These are phyloP conservation scores for Leptura quadrifasciata DNA, from an alignment of 2,888 invertebrate genomes.

Conservation along the genomic window DNA sequence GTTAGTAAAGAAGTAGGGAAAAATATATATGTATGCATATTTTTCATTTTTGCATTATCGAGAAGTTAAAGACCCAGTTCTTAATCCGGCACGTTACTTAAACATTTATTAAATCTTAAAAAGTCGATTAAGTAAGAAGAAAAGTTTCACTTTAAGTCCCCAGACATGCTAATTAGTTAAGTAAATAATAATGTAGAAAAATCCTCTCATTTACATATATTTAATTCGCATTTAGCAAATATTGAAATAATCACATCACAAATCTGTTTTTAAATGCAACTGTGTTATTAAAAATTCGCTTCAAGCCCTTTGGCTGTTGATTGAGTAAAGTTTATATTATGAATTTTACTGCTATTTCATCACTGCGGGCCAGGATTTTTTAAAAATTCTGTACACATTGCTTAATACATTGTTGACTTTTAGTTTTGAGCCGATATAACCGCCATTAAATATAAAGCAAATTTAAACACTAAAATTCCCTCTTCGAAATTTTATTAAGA, in stretches of 20 bases:
- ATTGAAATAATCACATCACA: slow-evolving; percentile 65
- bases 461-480: slow-evolving; percentile 63
- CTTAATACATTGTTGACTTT: slow-evolving; percentile 69
- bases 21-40: background rate
- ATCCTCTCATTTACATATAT: slow-evolving; percentile 55
- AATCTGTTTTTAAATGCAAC: slow-evolving; percentile 63
- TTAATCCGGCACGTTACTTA: slow-evolving; percentile 21
- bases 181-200: slow-evolving; percentile 49
- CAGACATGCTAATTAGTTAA: slow-evolving; percentile 53
- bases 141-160: slow-evolving; percentile 35
- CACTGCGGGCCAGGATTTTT: slow-evolving; percentile 71
- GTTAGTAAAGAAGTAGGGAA: no score
- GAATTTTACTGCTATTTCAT: slow-evolving; percentile 72
- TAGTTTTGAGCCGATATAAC: slow-evolving; percentile 68
- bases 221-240: slow-evolving; percentile 59
- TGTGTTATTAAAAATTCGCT: slow-evolving; percentile 67
- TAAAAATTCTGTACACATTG: slow-evolving; percentile 70
- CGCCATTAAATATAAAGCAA: slow-evolving; percentile 65
- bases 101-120: slow-evolving; percentile 29
- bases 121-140: slow-evolving; percentile 31
- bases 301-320: slow-evolving; percentile 68
- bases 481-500: slow-evolving; percentile 48
- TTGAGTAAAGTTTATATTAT: slow-evolving; percentile 72
- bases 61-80: slow-evolving; percentile 19
- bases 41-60: background rate